Percentiles rank a stretch among this genome's conserved stretches.
Evolutionary conservation across 1,140 invertebrate species (phyloP).

Genomic region (Tenebrio molitor): DNA sequence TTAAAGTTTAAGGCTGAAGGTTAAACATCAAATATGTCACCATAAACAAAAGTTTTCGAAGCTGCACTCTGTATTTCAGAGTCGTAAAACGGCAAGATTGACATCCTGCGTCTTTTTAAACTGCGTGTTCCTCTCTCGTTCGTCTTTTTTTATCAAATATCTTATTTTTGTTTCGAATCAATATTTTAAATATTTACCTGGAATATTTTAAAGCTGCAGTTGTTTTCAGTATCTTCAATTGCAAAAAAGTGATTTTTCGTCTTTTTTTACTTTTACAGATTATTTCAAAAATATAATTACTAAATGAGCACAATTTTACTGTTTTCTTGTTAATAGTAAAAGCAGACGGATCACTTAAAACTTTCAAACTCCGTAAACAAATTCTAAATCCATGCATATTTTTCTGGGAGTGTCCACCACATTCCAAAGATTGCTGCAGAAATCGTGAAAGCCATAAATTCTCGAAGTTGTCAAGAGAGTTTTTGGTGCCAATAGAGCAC

Average conservation of each 20-base stretch:
- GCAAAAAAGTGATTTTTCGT: too few species aligned
- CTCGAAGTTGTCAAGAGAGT: neutral
- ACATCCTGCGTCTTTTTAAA: slow-evolving; percentile 34
- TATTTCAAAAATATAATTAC: too few species aligned
- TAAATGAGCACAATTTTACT: too few species aligned
- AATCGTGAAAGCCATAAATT: neutral
- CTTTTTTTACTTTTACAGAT: too few species aligned
- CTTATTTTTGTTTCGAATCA: slow-evolving; percentile 30
- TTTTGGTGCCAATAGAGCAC: neutral
- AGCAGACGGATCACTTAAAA: neutral
- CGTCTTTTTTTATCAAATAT: slow-evolving; percentile 32
- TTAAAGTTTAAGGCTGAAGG: too few species aligned
- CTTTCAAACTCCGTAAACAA: neutral
- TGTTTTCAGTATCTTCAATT: too few species aligned
- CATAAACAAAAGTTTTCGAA: slow-evolving; percentile 17
- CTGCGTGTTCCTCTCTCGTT: slow-evolving; percentile 26
- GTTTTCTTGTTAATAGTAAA: too few species aligned
- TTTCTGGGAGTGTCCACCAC: neutral
- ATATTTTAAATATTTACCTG: slow-evolving; percentile 24
- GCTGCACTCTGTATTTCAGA: slow-evolving; percentile 8
- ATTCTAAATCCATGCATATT: neutral
- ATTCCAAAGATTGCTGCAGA: neutral
- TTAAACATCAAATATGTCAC: too few species aligned
- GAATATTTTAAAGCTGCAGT: neutral
- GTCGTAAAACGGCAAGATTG: slow-evolving; percentile 19